Conservation (phyloP, 1,140 invertebrate genomes). For the Panagrolaimus sp. region DNA sequence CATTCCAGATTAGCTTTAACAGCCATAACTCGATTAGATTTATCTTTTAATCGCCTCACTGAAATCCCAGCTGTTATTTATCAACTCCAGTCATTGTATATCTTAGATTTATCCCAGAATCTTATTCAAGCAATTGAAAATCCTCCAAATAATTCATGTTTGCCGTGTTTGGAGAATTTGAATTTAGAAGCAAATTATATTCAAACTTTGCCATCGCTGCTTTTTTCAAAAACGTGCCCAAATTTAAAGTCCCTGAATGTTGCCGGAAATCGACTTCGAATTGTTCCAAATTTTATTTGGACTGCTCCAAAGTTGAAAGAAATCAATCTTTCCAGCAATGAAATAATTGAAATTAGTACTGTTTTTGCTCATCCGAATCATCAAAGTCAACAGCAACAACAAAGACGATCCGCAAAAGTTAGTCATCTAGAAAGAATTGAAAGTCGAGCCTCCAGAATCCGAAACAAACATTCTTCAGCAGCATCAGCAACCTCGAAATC, state of each 20-base stretch:
- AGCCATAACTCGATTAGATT: conserved; percentile 84
- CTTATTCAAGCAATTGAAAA: conserved; percentile 34
- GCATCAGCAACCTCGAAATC: background rate
- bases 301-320: conserved; percentile 78
- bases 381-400: conserved; percentile 2
- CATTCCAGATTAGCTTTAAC: conserved; percentile 69
- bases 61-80: conserved; percentile 76
- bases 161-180: conserved; percentile 35
- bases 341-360: conserved; percentile 67
- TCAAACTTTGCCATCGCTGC: conserved; percentile 27
- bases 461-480: background rate
- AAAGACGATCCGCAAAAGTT: conserved; percentile 16
- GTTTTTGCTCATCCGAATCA: conserved; percentile 12
- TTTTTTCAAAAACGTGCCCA: conserved; percentile 64
- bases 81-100: conserved; percentile 70
- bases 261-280: conserved; percentile 85
- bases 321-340: conserved; percentile 83
- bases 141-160: conserved; percentile 19
- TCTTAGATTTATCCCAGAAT: conserved; percentile 40
- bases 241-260: conserved; percentile 76
- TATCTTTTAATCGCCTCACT: conserved; percentile 81
- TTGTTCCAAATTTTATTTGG: conserved; percentile 81
- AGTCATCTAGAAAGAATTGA: conserved; percentile 6
- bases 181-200: conserved; percentile 33
- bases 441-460: conserved; percentile 65